These are phyloP conservation scores for Dryobates pubescens DNA, from an alignment of 2,797 vertebrate species.

Conservation along the genomic window DNA sequence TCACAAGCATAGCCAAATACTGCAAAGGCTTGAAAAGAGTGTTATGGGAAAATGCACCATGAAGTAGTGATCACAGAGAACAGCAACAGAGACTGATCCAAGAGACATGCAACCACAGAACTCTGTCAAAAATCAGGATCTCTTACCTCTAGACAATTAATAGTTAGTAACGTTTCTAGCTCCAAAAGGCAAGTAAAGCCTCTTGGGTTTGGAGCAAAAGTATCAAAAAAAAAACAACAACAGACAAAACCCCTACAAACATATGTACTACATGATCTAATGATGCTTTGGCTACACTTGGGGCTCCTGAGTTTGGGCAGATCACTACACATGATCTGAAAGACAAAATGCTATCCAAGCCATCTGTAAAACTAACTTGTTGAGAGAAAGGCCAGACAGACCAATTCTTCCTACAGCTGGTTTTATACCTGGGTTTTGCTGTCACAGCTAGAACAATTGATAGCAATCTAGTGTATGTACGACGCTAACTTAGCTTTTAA, in stretches of 20 bases:
- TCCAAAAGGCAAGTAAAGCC: background rate
- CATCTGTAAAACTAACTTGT: background rate
- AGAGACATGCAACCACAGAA: background rate
- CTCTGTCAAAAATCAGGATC: background rate
- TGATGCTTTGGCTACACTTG: background rate
- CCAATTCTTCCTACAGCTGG: background rate
- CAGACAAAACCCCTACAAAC: background rate
- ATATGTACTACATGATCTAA: fast-evolving
- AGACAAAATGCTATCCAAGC: background rate
- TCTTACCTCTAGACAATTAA: background rate
- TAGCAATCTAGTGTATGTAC: background rate
- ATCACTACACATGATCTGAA: background rate
- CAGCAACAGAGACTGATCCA: background rate
- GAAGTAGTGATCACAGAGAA: background rate
- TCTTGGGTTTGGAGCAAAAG: background rate
- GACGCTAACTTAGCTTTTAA: background rate
- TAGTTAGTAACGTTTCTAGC: background rate
- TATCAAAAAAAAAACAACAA: too few relatives aligned
- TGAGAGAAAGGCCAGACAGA: background rate
- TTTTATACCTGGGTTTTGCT: background rate
- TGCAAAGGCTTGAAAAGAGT: background rate
- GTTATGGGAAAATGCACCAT: background rate
- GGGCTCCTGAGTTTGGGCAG: background rate
- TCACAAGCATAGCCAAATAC: background rate
- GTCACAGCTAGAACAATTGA: background rate